Conservation (phyloP, 2,888 invertebrate species). For the Caenorhabditis auriculariae region DNA sequence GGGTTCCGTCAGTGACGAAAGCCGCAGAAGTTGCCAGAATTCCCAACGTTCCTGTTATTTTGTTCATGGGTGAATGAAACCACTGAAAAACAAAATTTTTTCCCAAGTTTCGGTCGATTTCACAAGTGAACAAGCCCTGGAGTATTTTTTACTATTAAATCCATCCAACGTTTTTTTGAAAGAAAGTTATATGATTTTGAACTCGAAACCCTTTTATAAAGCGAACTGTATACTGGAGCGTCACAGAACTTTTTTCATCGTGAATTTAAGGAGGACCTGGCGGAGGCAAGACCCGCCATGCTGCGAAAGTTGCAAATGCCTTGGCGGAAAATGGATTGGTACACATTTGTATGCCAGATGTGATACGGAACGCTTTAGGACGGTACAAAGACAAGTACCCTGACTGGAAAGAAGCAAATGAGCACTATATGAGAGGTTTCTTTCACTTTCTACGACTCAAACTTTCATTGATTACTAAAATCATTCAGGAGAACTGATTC, state of each 20-base stretch:
- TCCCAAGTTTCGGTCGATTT: not conserved
- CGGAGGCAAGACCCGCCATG: conserved; percentile 62
- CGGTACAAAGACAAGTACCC: conserved; percentile 60
- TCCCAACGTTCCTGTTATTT: conserved; percentile 59
- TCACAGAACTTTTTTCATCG: not conserved
- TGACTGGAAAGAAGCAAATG: conserved; percentile 62
- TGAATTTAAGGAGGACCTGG: conserved; percentile 60
- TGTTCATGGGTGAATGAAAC: conserved; percentile 57
- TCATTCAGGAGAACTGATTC: conserved; percentile 58
- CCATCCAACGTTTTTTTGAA: not conserved
- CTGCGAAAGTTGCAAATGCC: conserved; percentile 44
- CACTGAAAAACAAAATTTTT: not conserved
- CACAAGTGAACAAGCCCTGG: too few species aligned
- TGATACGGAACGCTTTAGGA: conserved; percentile 50
- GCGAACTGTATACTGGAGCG: not conserved
- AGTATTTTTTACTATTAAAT: not conserved
- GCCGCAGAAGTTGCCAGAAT: conserved; percentile 58
- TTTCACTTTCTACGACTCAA: not conserved
- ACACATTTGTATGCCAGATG: conserved; percentile 62
- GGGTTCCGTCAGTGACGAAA: conserved; percentile 55
- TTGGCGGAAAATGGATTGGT: conserved; percentile 51
- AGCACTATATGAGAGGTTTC: conserved; percentile 53
- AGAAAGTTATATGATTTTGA: not conserved
- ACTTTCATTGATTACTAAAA: not conserved
- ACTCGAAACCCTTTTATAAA: not conserved